Evolutionary conservation across 2,113 vertebrate species (phyloP).

Genomic region (Neolamprologus longior): DNA sequence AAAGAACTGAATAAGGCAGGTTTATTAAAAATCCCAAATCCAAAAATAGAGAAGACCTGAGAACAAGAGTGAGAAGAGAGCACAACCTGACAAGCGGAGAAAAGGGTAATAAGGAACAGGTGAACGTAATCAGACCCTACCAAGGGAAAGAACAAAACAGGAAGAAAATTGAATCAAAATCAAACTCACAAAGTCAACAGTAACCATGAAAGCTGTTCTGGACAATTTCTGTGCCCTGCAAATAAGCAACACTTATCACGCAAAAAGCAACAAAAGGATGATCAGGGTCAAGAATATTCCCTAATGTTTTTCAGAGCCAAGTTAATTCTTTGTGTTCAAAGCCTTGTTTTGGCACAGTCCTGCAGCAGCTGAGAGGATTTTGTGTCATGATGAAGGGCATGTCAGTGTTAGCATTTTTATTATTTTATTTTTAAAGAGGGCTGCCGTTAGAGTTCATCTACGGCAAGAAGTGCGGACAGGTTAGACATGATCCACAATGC

Average conservation of each 20-base stretch:
- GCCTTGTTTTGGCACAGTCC: not conserved
- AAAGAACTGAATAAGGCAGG: not conserved
- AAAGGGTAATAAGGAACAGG: not conserved
- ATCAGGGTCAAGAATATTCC: not conserved
- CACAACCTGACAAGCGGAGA: not conserved
- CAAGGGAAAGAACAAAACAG: not conserved
- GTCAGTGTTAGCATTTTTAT: not conserved
- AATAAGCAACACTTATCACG: not conserved
- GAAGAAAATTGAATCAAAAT: not conserved
- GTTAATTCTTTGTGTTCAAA: constrained; percentile 12
- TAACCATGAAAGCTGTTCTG: not conserved
- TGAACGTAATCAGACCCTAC: not conserved
- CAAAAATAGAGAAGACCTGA: not conserved
- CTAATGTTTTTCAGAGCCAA: not conserved
- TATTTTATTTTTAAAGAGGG: not conserved
- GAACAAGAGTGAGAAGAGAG: not conserved
- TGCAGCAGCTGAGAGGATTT: not conserved
- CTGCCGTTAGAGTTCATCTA: not conserved
- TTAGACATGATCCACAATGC: not conserved
- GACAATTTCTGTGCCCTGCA: not conserved
- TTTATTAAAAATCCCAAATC: not conserved
- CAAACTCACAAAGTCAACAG: not conserved
- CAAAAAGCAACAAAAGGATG: not conserved
- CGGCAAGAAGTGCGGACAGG: not conserved
- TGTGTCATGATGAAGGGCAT: constrained; percentile 12